Base-by-base conservation (phyloP, 2,888 invertebrate species). In the Helleia helle region DNA sequence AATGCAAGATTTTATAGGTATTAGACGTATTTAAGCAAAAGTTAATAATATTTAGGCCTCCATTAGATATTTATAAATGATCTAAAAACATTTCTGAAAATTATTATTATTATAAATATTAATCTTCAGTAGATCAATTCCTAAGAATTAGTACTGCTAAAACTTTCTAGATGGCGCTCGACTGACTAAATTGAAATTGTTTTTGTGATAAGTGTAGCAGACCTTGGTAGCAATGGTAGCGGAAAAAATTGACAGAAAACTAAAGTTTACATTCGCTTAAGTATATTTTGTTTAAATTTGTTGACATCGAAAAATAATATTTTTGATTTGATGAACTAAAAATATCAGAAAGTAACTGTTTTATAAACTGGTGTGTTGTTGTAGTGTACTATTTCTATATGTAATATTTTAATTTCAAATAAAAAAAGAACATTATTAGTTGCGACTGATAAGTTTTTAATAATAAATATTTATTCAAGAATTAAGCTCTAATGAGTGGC, bases 181-280 rank as follows among this genome's bases (percentile, higher is more conserved):
- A n/a, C 26, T 9, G 9, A 8, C 26, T 26, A 26, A 29, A 13
- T 12, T 29, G 28, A 12, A 4, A 34, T 22, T 34, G 12, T 34
- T 18, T 11, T 34, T 34, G 34, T 34, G 4, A n/a, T n/a, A n/a
- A n/a, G n/a, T n/a, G n/a, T n/a, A n/a, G n/a, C n/a, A n/a, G n/a
- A n/a, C n/a, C n/a, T n/a, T n/a, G n/a, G n/a, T n/a, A n/a, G n/a
- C n/a, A n/a, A n/a, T n/a, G n/a, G n/a, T 22, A 34, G 22, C 22
- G 34, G 34, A 34, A 34, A 22, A 34, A 34, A 34, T 34, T 34
- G 34, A 34, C 34, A 34, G 34, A 11, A 34, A 22, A 31, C n/a
- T n/a, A n/a, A n/a, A n/a, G n/a, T n/a, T n/a, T n/a, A 31, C 18
- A 34, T 18, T 18, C 34, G 34, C 18, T 34, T 34, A 13, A 8